A percentile compares a stretch with the other conserved stretches of the same genome.
These are phyloP conservation scores for Barnardius zonarius DNA, from an alignment of 2,113 vertebrate species.

Conservation along the genomic window DNA sequence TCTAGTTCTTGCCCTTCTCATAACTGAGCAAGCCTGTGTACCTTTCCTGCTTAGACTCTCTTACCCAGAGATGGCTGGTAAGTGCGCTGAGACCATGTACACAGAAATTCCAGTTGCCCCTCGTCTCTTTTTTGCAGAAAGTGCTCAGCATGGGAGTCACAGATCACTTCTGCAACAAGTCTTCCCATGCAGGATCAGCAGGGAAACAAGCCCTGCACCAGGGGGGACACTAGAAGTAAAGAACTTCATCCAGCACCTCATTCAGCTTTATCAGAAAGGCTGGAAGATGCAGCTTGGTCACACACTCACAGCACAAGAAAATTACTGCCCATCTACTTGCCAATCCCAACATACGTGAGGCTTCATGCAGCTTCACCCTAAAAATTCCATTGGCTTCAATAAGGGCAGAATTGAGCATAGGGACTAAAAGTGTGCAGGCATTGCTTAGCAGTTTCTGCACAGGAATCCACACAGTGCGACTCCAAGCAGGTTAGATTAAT, in stretches of 20 bases:
- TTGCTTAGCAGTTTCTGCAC: not conserved
- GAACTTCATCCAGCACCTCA: not conserved
- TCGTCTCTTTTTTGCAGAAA: not conserved
- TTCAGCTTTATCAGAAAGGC: not conserved
- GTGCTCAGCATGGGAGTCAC: not conserved
- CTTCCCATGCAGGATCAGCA: not conserved
- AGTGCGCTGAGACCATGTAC: not conserved
- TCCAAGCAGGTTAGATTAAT: not conserved
- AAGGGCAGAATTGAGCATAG: not conserved
- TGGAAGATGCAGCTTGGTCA: not conserved
- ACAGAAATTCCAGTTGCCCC: not conserved
- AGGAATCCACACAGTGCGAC: not conserved
- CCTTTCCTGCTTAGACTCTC: not conserved
- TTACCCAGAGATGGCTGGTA: not conserved
- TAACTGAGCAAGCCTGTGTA: not conserved
- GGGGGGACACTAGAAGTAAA: not conserved
- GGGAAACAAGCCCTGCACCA: not conserved
- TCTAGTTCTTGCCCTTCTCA: not conserved
- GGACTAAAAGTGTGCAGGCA: not conserved
- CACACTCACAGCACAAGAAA: not conserved
- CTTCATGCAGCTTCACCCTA: not conserved
- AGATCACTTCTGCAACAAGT: not conserved
- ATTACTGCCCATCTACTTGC: not conserved
- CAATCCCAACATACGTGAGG: not conserved
- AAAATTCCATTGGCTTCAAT: not conserved